These are phyloP conservation scores for Eupsilia transversa DNA, from an alignment of 2,888 invertebrate species.

Conservation along the genomic window DNA sequence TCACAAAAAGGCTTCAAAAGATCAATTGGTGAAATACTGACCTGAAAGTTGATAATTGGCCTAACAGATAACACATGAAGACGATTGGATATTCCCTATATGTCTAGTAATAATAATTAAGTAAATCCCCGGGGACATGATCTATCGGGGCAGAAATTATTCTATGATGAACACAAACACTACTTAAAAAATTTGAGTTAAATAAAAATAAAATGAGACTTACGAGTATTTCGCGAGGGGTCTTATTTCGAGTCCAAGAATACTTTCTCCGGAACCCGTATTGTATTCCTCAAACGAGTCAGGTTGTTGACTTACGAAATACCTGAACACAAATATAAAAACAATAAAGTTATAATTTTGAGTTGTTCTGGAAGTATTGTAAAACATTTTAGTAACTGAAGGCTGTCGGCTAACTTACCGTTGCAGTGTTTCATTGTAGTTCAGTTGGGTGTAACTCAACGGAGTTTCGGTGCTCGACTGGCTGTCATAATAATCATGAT, in stretches of 20 bases:
- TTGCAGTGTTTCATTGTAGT: slow-evolving; percentile 95
- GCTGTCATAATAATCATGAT: slow-evolving; percentile 94
- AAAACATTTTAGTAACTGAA: not conserved
- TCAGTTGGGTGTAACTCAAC: slow-evolving; percentile 95
- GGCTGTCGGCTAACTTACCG: slow-evolving; percentile 81
- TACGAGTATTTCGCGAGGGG: slow-evolving; percentile 35
- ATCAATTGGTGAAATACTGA: not conserved
- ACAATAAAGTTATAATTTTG: not conserved
- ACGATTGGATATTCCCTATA: not conserved
- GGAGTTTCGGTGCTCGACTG: slow-evolving; percentile 95
- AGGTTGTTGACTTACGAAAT: slow-evolving; percentile 75
- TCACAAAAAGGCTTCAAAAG: not conserved
- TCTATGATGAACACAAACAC: not conserved
- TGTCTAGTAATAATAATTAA: not conserved
- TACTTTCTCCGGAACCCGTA: slow-evolving; percentile 54
- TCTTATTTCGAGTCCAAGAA: slow-evolving; percentile 33
- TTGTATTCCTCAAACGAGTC: slow-evolving; percentile 65
- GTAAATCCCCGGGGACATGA: not conserved
- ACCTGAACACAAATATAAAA: slow-evolving; percentile 69
- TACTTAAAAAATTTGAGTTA: not conserved
- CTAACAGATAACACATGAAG: not conserved
- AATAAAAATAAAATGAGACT: slow-evolving; percentile 20
- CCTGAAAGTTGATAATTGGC: not conserved
- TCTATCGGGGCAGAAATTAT: not conserved
- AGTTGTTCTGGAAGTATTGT: not conserved